A percentile compares a stretch with the other conserved stretches of the same genome.
These are phyloP conservation scores for Ectropis crepuscularia DNA, from an alignment of 2,888 invertebrate genomes.

Conservation along the genomic window DNA sequence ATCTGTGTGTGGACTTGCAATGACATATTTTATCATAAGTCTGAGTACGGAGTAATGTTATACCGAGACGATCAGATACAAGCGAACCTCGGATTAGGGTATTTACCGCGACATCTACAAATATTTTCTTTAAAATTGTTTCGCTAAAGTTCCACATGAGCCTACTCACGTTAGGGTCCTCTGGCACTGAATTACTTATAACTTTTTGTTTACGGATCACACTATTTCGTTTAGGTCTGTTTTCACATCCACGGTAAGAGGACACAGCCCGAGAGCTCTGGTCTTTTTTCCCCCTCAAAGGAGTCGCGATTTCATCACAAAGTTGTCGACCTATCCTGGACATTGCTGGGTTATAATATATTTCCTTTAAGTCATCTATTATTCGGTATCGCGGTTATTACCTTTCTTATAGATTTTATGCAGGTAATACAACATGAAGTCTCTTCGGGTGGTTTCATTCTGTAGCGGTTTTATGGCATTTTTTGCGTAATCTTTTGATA, in stretches of 20 bases:
- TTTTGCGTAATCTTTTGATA: too few relatives aligned
- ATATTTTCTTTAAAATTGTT: constrained; percentile 47
- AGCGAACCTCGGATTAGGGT: constrained; percentile 58
- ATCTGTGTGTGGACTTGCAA: constrained; percentile 51
- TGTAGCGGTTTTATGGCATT: constrained; percentile 1
- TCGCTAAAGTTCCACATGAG: constrained; percentile 51
- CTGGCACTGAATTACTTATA: constrained; percentile 49
- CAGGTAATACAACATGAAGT: constrained; percentile 13
- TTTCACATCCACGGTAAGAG: constrained; percentile 32
- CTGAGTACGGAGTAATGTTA: constrained; percentile 60
- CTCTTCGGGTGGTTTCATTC: constrained; percentile 25
- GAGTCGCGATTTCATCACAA: constrained; percentile 60
- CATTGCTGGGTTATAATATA: constrained; percentile 45
- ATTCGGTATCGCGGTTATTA: neutral
- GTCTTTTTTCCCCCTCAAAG: constrained; percentile 37
- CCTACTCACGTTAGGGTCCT: constrained; percentile 37
- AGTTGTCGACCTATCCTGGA: constrained; percentile 62
- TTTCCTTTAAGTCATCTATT: neutral
- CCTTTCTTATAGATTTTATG: too few relatives aligned
- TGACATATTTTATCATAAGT: constrained; percentile 38
- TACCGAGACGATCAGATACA: constrained; percentile 56
- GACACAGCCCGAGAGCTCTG: constrained; percentile 16
- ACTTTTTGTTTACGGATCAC: constrained; percentile 55
- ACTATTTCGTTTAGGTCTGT: constrained; percentile 46
- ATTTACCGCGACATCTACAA: constrained; percentile 54